Evolutionary conservation across 2,797 vertebrate species (phyloP), one percentile per base, ranked within the genome.

Genomic region (Hyperoplus lanceolatus): DNA sequence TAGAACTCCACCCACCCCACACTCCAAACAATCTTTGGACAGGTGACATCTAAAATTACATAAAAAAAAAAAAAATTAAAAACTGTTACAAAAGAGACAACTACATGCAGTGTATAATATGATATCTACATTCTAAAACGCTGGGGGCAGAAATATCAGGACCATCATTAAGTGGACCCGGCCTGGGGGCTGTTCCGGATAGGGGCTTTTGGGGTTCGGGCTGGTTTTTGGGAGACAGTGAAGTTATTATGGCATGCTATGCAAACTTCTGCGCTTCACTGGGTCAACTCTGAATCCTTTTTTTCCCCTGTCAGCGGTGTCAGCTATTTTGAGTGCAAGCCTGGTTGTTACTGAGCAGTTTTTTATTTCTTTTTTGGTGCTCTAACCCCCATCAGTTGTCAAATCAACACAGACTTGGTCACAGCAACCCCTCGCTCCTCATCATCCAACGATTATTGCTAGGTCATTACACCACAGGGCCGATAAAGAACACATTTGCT

Each of bases 81-180:
- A 29, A 29, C 29, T 29, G 3, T 29, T 29, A 29, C 29, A 29
- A 29, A 29, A 29, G 29, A 29, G 29, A 29, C 29, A 29, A 29
- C 29, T 29, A 29, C 38, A 75, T 83, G 81, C 66, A 58, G 77
- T 76, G 86, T 59, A 8, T 91, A 90, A 86, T 88, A 90, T 88
- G 90, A 68, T 83, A 29, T 29, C 29, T 29, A 29, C 29, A 29
- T 29, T 29, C 29, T 29, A 29, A 86, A 89, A 84, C 70, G 60
- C 82, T 57, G 42, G 70, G 84, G 84, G 79, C 62, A 90, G 81
- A 92, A 89, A 91, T 90, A 89, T 89, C 91, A 90, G 77, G 72
- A 48, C 81, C 78, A 72, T 90, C 87, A 87, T 88, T 91, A 90
- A 82, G 82, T 67, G 68, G 68, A 75, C 60, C 29, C 18, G 29